These are phyloP conservation scores for Pelobates fuscus DNA, from an alignment of 2,113 vertebrate genomes.

Conservation along the genomic window DNA sequence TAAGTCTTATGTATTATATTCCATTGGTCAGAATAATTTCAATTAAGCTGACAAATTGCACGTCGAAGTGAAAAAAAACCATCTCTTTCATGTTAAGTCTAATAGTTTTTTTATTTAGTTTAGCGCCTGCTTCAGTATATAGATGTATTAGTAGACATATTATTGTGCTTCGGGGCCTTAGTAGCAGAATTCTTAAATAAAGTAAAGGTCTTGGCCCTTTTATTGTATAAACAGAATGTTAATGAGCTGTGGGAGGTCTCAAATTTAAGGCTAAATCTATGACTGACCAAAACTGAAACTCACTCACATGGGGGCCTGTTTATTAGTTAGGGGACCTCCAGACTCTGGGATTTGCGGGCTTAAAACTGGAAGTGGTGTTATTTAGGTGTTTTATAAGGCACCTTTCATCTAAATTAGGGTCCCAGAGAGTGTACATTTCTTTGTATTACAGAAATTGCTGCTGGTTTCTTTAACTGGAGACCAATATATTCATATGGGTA, in stretches of 20 bases:
- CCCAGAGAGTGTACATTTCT: constrained; percentile 20
- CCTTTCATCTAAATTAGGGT: constrained; percentile 38
- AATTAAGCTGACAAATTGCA: no score
- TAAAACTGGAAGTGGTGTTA: constrained; percentile 40
- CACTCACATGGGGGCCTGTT: constrained; percentile 30
- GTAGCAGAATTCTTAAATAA: constrained; percentile 29
- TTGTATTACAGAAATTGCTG: constrained; percentile 4
- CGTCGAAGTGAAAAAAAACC: no score
- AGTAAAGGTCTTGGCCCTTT: constrained; percentile 21
- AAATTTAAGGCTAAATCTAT: constrained; percentile 6
- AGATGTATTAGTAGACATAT: neutral
- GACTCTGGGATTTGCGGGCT: constrained; percentile 22
- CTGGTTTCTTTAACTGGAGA: neutral
- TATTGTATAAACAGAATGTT: constrained; percentile 33
- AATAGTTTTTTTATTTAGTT: neutral
- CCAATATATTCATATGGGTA: neutral
- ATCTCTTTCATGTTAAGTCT: no score
- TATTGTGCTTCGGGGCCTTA: neutral
- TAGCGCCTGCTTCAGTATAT: neutral
- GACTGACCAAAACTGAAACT: constrained; percentile 17
- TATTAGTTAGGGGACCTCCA: constrained; percentile 41
- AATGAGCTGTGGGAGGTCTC: constrained; percentile 38
- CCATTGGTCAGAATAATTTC: no score
- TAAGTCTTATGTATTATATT: no score
- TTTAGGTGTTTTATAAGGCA: constrained; percentile 45